phyloP scores from a whole-genome alignment of 2,113 vertebrate genomes.

The Zapornia atra region DNA sequence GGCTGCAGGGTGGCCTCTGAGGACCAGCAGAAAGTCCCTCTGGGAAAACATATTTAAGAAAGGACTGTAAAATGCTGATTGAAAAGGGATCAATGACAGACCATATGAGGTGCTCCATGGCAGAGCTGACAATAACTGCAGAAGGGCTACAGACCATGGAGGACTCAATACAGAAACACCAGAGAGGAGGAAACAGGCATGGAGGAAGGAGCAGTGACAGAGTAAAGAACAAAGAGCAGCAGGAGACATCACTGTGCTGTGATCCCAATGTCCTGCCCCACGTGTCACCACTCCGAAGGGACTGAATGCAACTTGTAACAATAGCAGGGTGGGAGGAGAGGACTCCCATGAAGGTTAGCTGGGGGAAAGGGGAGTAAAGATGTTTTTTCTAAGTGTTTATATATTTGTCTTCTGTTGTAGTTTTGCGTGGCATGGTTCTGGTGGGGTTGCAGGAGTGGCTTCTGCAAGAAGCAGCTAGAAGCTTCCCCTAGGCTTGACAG shows the following conservation, averaged over 20 bases:
- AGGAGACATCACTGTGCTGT: background rate
- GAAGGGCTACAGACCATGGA: background rate
- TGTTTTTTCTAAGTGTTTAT: background rate
- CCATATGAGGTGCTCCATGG: background rate
- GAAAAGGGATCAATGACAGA: background rate
- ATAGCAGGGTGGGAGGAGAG: background rate
- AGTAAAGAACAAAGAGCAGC: background rate
- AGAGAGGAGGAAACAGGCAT: background rate
- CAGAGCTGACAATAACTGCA: fast-evolving
- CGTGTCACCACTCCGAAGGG: fast-evolving
- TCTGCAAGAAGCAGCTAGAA: too few relatives aligned
- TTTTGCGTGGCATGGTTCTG: too few relatives aligned
- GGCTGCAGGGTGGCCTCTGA: background rate
- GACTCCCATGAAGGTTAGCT: background rate
- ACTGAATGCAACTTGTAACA: fast-evolving
- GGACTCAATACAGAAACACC: background rate
- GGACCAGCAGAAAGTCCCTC: fast-evolving
- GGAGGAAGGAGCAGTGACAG: background rate
- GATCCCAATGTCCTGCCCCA: fast-evolving
- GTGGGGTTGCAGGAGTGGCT: too few relatives aligned
- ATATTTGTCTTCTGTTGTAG: background rate
- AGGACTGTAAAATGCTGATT: background rate
- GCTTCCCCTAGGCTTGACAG: too few relatives aligned
- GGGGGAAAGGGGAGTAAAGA: background rate
- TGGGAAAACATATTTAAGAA: background rate